Conservation (phyloP, 2,888 invertebrate genomes). For the Drosophila melanocephala region DNA sequence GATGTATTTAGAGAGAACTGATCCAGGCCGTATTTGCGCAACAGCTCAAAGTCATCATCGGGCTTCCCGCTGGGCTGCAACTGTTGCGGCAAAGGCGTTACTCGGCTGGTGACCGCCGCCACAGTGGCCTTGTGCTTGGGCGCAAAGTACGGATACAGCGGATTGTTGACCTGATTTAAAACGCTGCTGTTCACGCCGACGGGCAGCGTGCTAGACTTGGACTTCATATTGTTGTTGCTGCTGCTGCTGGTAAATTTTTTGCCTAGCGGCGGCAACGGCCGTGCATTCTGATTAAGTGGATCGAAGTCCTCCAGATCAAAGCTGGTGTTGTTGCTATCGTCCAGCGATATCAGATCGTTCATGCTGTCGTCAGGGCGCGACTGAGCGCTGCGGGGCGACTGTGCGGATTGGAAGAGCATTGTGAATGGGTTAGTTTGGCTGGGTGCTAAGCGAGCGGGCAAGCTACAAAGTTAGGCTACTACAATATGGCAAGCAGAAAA, state of each 20-base stretch:
- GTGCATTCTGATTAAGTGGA: conserved; percentile 87
- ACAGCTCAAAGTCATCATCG: conserved; percentile 85
- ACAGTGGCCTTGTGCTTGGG: conserved; percentile 83
- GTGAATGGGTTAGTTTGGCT: conserved; percentile 23
- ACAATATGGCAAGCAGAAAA: conserved; percentile 32
- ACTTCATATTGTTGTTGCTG: conserved; percentile 21
- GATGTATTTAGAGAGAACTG: conserved; percentile 83
- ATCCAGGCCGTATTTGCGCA: conserved; percentile 85
- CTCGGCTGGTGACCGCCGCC: conserved; percentile 58
- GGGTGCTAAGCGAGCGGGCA: not conserved
- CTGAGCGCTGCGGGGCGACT: conserved; percentile 72
- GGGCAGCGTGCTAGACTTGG: conserved; percentile 83
- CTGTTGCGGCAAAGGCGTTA: conserved; percentile 68
- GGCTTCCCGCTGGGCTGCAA: conserved; percentile 63
- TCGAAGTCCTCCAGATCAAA: conserved; percentile 89
- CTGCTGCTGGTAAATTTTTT: conserved; percentile 42
- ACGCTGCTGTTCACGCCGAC: conserved; percentile 63
- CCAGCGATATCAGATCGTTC: conserved; percentile 89
- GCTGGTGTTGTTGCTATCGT: conserved; percentile 88
- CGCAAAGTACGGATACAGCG: conserved; percentile 86
- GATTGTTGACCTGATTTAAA: conserved; percentile 82
- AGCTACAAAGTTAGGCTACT: conserved; percentile 34
- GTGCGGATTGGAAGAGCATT: conserved; percentile 26
- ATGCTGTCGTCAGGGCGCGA: conserved; percentile 84
- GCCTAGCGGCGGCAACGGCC: conserved; percentile 82